Base-by-base conservation (phyloP, 1,140 invertebrate genomes). In the Ceratina australensis region DNA sequence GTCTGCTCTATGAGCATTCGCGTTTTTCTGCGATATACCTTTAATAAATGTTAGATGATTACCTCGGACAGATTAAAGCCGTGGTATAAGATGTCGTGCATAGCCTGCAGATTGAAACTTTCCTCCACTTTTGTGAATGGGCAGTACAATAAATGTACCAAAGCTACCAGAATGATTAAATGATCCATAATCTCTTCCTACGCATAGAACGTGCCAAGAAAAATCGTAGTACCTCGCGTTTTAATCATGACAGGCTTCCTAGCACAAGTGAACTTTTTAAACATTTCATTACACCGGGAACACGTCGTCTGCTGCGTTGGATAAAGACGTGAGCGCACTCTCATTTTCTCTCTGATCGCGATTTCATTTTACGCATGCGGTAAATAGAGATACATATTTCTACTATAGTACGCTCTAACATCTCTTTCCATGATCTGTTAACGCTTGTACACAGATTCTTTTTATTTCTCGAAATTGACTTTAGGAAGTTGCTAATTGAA, bases 71-170 rank as follows among this genome's bases (percentile, higher is more conserved):
- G 93, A 93, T 98, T 97, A 90, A 93, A 92, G 75, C 95, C 93
- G 89, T 98, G 95, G 92, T 98, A 99, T 18, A 99, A 93, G 84
- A 99, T 94, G 93, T 99, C 99, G 93, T 99, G 99, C 90, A 97
- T 97, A 16, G 99, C 99, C 94, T 99, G 97, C 24, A 99, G 93
- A 93, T 99, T 99, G 89, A 99, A 99, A 93, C 98, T 99, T 94
- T 99, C 99, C 93, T 99, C 99, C 13, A 99, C 99, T 96, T 99
- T 99, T 1, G 98, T 99, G 90, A 96, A 99, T 60, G 99, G 98
- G 90, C 97, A 98, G 81, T 97, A 94, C 65, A 98, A 87, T 57
- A 99, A 91, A 91, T 98, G 96, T 76, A 96, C 92, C 75, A 94
- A 93, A 50, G 96, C 95, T 81, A 96, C 93, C 59, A 95, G 88